phyloP scores from a whole-genome alignment of 2,888 invertebrate genomes.

The Hermaeophaga mercurialis region DNA sequence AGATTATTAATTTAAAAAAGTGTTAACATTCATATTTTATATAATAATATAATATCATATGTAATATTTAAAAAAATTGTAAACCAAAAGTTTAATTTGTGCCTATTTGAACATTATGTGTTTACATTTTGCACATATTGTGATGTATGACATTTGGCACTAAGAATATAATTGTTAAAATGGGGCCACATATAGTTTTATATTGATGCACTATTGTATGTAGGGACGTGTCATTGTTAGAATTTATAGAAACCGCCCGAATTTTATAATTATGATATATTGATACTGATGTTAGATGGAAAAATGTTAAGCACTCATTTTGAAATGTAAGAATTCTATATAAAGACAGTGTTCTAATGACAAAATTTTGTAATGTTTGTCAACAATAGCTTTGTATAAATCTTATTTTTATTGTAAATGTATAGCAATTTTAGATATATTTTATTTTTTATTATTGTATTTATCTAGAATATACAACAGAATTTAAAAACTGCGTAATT shows the following conservation, averaged over 20 bases:
- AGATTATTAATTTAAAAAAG: no score
- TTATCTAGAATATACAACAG: background rate
- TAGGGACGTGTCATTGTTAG: slow-evolving; percentile 20
- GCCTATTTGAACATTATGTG: slow-evolving; percentile 11
- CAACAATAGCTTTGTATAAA: no score
- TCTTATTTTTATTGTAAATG: slow-evolving; percentile 9
- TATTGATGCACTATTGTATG: slow-evolving; percentile 20
- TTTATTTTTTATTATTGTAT: background rate
- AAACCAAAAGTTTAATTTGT: background rate
- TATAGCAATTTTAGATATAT: background rate
- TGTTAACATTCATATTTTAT: no score
- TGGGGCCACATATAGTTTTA: slow-evolving; percentile 25
- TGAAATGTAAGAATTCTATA: no score
- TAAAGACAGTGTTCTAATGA: no score
- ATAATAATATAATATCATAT: no score
- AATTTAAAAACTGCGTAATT: background rate
- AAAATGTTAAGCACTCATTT: background rate
- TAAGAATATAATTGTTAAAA: slow-evolving; percentile 20
- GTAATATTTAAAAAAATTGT: no score
- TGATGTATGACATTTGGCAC: slow-evolving; percentile 26
- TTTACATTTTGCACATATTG: slow-evolving; percentile 19
- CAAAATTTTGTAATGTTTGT: no score
- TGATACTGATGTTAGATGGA: slow-evolving; percentile 4
- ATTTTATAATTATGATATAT: slow-evolving; percentile 15
- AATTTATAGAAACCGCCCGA: slow-evolving; percentile 6